Conservation (phyloP, 2,888 invertebrate genomes). For the Acrocyrtus sp. region DNA sequence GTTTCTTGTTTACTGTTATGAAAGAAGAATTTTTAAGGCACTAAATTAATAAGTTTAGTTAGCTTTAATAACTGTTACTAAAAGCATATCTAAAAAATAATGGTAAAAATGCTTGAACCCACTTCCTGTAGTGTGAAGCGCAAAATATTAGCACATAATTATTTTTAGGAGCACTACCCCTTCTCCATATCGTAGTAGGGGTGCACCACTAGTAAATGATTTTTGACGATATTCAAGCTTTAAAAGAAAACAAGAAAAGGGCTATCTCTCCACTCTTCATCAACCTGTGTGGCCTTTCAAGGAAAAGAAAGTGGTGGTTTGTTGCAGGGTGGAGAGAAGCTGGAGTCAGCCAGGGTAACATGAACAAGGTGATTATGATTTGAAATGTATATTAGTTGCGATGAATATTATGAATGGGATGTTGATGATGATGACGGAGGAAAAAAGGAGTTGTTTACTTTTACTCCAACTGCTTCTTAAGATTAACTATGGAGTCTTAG, state of each 20-base stretch:
- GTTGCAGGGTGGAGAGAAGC: background rate
- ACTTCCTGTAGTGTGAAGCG: too few species aligned
- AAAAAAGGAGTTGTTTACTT: conserved; percentile 63
- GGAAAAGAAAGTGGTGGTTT: background rate
- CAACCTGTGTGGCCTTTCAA: too few species aligned
- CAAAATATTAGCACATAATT: too few species aligned
- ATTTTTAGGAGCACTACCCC: too few species aligned
- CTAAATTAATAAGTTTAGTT: background rate
- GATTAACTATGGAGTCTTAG: conserved; percentile 64
- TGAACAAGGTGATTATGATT: conserved; percentile 58
- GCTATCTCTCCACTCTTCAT: background rate
- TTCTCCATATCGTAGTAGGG: too few species aligned
- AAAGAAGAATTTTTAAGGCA: background rate
- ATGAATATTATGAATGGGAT: conserved; percentile 15
- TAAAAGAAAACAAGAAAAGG: background rate
- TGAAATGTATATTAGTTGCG: conserved; percentile 31
- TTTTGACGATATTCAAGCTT: too few species aligned
- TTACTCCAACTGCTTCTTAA: conserved; percentile 63
- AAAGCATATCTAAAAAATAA: too few species aligned
- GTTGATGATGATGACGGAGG: conserved; percentile 49
- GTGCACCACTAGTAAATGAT: too few species aligned
- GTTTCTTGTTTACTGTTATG: too few species aligned
- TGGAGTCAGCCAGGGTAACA: conserved; percentile 17
- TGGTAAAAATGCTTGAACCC: too few species aligned
- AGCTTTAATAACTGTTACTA: too few species aligned